These are phyloP conservation scores for Chesias legatella DNA, from an alignment of 2,888 invertebrate species.

Conservation along the genomic window DNA sequence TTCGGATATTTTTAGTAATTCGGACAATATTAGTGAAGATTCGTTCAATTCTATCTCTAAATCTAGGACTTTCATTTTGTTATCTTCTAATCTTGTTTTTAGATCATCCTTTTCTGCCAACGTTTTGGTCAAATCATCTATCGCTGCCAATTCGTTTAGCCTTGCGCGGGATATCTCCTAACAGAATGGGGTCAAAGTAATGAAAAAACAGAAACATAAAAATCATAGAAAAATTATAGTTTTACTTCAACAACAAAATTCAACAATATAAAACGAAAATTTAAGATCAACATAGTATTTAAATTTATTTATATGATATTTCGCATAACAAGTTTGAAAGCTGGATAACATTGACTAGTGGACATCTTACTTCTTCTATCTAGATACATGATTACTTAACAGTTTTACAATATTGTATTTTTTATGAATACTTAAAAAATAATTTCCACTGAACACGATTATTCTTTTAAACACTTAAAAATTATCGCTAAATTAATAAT, in stretches of 20 bases:
- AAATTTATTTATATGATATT: conserved; percentile 35
- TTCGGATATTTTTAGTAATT: conserved; percentile 70
- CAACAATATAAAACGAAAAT: conserved; percentile 64
- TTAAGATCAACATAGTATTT: conserved; percentile 61
- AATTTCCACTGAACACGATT: conserved; percentile 77
- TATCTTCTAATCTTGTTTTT: conserved; percentile 62
- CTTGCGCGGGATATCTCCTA: conserved; percentile 68
- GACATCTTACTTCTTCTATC: conserved; percentile 74
- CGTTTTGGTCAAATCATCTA: conserved; percentile 57
- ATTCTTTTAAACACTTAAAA: conserved; percentile 72
- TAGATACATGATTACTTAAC: conserved; percentile 76
- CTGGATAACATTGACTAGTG: conserved; percentile 74
- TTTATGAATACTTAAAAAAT: conserved; percentile 70
- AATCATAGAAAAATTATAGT: conserved; percentile 46
- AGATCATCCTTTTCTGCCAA: conserved; percentile 57
- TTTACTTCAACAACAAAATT: conserved; percentile 66
- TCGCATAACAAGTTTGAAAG: conserved; percentile 72
- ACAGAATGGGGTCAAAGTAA: conserved; percentile 52
- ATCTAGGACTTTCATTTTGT: conserved; percentile 70
- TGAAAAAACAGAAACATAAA: conserved; percentile 55
- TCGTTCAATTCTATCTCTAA: conserved; percentile 77
- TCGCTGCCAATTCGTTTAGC: conserved; percentile 60
- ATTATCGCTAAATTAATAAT: conserved; percentile 70
- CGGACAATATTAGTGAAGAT: conserved; percentile 74
- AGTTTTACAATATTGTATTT: conserved; percentile 69